phyloP scores from a whole-genome alignment of 2,888 invertebrate genomes.

The Ischnura elegans region DNA sequence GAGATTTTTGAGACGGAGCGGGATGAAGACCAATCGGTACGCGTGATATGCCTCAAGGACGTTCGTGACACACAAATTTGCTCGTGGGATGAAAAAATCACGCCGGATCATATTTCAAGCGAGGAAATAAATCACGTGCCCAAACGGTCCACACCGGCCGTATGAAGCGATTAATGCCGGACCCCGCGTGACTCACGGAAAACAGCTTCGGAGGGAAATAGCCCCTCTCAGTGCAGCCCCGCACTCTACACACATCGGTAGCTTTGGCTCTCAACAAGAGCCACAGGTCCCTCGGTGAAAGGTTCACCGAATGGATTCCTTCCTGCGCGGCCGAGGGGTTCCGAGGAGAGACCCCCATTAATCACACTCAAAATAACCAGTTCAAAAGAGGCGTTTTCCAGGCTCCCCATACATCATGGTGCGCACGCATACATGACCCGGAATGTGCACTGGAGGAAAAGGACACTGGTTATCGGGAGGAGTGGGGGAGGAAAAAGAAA shows the following conservation, averaged over 20 bases:
- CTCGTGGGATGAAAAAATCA: conserved; percentile 67
- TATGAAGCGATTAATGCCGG: conserved; percentile 63
- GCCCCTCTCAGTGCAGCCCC: neutral
- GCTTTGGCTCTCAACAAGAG: neutral
- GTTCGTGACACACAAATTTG: conserved; percentile 65
- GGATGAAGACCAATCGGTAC: no score
- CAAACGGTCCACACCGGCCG: conserved; percentile 59
- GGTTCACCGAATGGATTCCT: conserved; percentile 55
- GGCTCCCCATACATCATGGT: neutral
- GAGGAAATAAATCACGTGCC: conserved; percentile 58
- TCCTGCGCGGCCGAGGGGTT: conserved; percentile 58
- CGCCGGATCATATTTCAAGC: conserved; percentile 59
- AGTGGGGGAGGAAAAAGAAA: neutral
- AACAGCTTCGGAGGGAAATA: conserved; percentile 32
- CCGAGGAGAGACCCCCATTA: conserved; percentile 44
- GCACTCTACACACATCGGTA: conserved; percentile 37
- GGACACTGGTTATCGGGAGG: neutral
- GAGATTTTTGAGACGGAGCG: no score
- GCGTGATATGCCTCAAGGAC: conserved; percentile 7
- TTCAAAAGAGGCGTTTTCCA: conserved; percentile 45
- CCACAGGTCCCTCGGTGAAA: conserved; percentile 36
- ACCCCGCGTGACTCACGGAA: conserved; percentile 51
- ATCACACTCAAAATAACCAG: conserved; percentile 60
- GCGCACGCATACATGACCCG: neutral
- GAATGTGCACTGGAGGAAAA: neutral